Base-by-base conservation (phyloP, 2,888 invertebrate genomes). In the Hemicrepidius hirtus region DNA sequence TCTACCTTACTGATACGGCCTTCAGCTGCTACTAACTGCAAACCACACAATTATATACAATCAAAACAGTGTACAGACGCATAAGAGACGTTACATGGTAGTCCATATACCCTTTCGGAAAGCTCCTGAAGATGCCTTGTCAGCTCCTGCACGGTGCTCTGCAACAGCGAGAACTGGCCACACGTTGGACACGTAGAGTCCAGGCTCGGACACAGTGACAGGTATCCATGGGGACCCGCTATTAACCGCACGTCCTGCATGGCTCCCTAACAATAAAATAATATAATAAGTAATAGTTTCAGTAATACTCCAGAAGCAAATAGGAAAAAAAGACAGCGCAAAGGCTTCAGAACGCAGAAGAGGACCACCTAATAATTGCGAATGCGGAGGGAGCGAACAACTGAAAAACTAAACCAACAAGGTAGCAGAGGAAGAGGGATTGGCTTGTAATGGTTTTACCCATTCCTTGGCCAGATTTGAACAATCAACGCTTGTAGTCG, bases 101-200 rank as follows among this genome's bases (percentile, higher is more conserved):
- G 84, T 85, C 85, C 84, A 88, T 90, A 89, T 90, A 96, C 96
- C 93, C 94, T 94, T 87, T 92, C 90, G 84, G 94, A 93, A 86
- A 96, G 90, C 87, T 94, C 92, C 88, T 93, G 92, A 86, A 96
- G 91, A 88, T 93, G 92, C 87, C 92, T 90, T 85, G 93, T 92
- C 85, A 96, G 90, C 86, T 93, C 92, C 86, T 92, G 92, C 82
- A 96, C 94, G 75, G 94, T 94, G 83, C 92, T 92, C 88, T 95
- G 94, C 84, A 97, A 90, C 85, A 93, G 89, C 81, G 93, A 92
- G 88, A 95, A 96, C 88, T 96, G 95, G 79, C 95, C 96, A 87
- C 96, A 97, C 57, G 96, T 95, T 76, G 96, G 96, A 87, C 97
- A 97, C 84, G 92, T 93, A 81, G 94, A 92, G 87, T 95, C 94